Percentiles rank a stretch among this genome's conserved stretches.
Conservation (phyloP, 2,113 vertebrate species). For the Picathartes gymnocephalus region DNA sequence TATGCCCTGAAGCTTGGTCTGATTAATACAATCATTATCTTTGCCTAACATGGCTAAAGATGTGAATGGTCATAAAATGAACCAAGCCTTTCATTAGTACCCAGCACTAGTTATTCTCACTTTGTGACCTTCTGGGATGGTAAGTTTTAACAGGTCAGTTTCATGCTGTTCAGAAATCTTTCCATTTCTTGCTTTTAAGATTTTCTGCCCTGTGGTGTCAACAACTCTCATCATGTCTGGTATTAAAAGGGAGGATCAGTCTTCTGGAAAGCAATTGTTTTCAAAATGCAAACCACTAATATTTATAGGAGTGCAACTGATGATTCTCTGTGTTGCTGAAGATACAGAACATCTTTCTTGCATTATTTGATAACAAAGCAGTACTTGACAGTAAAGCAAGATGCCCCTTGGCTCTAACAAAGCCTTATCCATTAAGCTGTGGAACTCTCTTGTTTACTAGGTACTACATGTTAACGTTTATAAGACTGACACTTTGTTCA, state of each 20-base stretch:
- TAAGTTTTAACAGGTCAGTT: neutral
- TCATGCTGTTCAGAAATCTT: neutral
- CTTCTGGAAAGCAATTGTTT: neutral
- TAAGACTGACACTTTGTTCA: neutral
- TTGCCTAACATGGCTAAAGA: neutral
- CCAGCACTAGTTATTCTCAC: neutral
- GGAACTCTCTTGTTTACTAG: neutral
- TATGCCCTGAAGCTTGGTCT: neutral
- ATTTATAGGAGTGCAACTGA: neutral
- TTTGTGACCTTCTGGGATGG: neutral
- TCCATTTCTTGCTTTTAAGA: slow-evolving; percentile 4
- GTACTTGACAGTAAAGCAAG: neutral
- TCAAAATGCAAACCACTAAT: neutral
- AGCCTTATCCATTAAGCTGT: neutral
- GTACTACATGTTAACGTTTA: neutral
- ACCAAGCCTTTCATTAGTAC: neutral
- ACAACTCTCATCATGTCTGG: neutral
- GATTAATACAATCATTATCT: neutral
- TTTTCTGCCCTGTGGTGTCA: neutral
- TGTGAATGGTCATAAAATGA: neutral
- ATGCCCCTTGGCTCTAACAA: neutral
- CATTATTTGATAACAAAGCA: neutral
- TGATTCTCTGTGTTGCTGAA: neutral
- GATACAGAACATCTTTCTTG: neutral
- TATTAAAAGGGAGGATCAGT: neutral